These are phyloP conservation scores for Ceratina calcarata DNA, from an alignment of 1,140 invertebrate genomes.

Conservation along the genomic window DNA sequence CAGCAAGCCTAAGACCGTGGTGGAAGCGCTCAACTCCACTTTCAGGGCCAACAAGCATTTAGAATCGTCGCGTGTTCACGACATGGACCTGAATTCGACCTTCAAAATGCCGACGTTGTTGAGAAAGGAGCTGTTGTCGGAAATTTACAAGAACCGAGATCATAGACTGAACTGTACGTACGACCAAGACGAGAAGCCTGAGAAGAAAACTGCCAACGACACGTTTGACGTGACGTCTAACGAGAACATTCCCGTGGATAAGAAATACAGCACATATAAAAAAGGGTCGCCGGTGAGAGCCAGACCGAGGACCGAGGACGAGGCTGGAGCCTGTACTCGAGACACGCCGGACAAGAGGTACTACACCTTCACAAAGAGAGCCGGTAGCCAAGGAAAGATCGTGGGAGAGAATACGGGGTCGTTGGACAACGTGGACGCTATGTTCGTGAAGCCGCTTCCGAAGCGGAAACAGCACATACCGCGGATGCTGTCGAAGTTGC, in stretches of 20 bases:
- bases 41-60: constrained; percentile 20
- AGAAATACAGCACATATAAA: constrained; percentile 67
- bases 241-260: constrained; percentile 39
- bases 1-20: too few species aligned
- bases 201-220: constrained; percentile 34
- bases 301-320: neutral
- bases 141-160: constrained; percentile 59
- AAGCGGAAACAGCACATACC: constrained; percentile 59
- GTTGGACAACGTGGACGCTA: constrained; percentile 35
- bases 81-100: constrained; percentile 5
- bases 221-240: neutral
- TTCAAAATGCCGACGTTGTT: constrained; percentile 52
- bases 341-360: constrained; percentile 52
- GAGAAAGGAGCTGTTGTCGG: constrained; percentile 68
- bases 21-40: neutral
- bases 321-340: neutral
- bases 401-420: constrained; percentile 47
- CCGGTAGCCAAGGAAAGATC: constrained; percentile 32
- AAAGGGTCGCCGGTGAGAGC: constrained; percentile 46
- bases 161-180: constrained; percentile 65
- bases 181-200: constrained; percentile 32
- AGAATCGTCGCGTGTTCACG: constrained; percentile 11
- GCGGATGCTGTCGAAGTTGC: constrained; percentile 69
- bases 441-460: constrained; percentile 54
- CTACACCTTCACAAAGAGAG: constrained; percentile 67